Evolutionary conservation across 2,797 vertebrate species (phyloP).

Genomic region (Ceryle rudis): DNA sequence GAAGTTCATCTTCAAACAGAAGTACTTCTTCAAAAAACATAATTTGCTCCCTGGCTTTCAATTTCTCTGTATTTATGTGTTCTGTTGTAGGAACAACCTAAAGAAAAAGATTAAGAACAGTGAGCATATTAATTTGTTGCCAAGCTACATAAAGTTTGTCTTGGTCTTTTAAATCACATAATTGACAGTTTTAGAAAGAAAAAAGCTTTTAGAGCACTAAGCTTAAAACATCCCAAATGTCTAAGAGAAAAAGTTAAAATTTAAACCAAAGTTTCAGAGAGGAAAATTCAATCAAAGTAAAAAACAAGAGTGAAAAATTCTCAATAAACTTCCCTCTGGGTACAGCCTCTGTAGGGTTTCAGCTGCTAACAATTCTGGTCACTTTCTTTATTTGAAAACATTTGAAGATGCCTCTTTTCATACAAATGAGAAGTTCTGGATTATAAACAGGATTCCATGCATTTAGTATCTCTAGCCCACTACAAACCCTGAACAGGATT

Average conservation of each 20-base stretch:
- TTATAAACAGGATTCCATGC: not conserved
- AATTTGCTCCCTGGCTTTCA: conserved; percentile 95
- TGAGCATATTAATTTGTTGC: not conserved
- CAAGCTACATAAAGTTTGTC: not conserved
- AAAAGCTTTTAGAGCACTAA: not conserved
- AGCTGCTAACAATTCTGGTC: not conserved
- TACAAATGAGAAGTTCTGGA: not conserved
- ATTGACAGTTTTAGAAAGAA: not conserved
- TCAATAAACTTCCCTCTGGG: not conserved
- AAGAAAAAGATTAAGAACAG: not conserved
- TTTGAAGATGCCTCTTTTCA: not conserved
- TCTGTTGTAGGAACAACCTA: conserved; percentile 89
- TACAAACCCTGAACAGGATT: not conserved
- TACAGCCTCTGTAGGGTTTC: not conserved
- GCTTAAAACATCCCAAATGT: not conserved
- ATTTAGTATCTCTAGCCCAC: not conserved
- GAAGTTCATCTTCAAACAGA: conserved; percentile 96
- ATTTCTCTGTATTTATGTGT: conserved; percentile 93
- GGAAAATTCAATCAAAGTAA: not conserved
- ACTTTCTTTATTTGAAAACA: not conserved
- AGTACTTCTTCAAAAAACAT: conserved; percentile 97
- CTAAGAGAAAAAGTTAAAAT: not conserved
- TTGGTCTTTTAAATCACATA: not conserved
- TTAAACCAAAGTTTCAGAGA: not conserved
- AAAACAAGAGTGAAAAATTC: not conserved